Conservation (phyloP, 2,888 invertebrate genomes). For the Eulithis testata region DNA sequence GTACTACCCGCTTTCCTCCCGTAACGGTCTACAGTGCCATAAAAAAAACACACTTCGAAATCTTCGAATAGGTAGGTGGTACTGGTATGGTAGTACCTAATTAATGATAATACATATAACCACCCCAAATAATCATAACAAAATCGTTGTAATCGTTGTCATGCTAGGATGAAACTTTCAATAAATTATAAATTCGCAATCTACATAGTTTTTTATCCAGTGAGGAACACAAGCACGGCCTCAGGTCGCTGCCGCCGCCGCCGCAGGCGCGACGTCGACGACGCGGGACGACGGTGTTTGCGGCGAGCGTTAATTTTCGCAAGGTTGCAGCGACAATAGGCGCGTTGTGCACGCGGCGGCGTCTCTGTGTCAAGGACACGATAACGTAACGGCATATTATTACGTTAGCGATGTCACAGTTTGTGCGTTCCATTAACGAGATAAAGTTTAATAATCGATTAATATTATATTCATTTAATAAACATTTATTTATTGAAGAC, state of each 20-base stretch:
- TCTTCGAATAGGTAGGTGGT: too few relatives aligned
- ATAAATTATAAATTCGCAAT: not conserved
- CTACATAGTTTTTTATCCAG: not conserved
- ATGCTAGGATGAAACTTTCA: too few relatives aligned
- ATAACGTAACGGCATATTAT: conserved; percentile 67
- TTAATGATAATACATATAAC: too few relatives aligned
- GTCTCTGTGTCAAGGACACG: conserved; percentile 84
- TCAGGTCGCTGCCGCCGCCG: conserved; percentile 40
- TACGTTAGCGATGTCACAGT: conserved; percentile 59
- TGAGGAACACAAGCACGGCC: conserved; percentile 6
- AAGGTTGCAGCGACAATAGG: conserved; percentile 81
- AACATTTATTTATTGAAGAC: too few relatives aligned
- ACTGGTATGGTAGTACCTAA: too few relatives aligned
- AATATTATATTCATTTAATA: not conserved
- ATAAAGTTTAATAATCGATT: not conserved
- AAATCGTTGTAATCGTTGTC: too few relatives aligned
- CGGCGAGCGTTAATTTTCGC: conserved; percentile 72
- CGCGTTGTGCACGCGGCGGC: conserved; percentile 76
- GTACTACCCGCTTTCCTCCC: conserved; percentile 81
- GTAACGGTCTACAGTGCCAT: conserved; percentile 54
- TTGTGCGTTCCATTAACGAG: conserved; percentile 44
- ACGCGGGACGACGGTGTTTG: conserved; percentile 22
- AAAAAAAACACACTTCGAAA: too few relatives aligned
- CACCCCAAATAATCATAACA: too few relatives aligned
- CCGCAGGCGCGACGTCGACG: conserved; percentile 47